Conservation (phyloP, 37 sponge, comb jelly and placozoan species). For the Spongilla lacustris region DNA sequence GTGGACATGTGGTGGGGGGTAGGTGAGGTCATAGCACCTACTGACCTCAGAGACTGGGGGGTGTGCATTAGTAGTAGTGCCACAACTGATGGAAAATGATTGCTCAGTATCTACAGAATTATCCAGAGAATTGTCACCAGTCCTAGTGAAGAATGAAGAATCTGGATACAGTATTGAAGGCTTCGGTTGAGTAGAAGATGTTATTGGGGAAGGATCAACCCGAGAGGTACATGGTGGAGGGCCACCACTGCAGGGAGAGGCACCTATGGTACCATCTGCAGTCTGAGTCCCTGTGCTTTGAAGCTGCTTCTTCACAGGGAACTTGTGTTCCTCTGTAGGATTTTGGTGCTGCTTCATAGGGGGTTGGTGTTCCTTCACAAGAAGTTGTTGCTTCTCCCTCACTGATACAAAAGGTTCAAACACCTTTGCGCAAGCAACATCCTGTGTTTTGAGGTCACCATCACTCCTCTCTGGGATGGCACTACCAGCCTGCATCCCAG, state of each 20-base stretch:
- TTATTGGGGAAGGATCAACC: neutral
- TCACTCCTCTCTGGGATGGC: neutral
- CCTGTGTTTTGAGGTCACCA: neutral
- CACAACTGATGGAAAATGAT: neutral
- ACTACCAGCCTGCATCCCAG: neutral
- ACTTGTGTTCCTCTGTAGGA: too few species aligned
- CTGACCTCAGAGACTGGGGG: neutral
- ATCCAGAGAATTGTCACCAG: neutral
- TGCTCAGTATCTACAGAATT: neutral
- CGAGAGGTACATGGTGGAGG: neutral
- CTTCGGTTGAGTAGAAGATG: neutral
- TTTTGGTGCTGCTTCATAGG: too few species aligned
- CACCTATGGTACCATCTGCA: neutral
- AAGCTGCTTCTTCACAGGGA: too few species aligned
- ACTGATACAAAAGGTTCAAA: neutral
- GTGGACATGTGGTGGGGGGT: neutral
- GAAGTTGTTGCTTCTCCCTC: neutral
- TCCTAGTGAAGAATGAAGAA: neutral
- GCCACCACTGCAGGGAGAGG: neutral
- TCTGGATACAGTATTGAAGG: neutral
- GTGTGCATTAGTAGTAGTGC: neutral
- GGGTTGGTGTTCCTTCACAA: too few species aligned
- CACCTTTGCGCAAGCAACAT: neutral
- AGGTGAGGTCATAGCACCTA: neutral
- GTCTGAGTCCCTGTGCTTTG: neutral